A percentile compares a stretch with the other conserved stretches of the same genome.
phyloP scores from a whole-genome alignment of 2,113 vertebrate species.

The Eulemur macaco region DNA sequence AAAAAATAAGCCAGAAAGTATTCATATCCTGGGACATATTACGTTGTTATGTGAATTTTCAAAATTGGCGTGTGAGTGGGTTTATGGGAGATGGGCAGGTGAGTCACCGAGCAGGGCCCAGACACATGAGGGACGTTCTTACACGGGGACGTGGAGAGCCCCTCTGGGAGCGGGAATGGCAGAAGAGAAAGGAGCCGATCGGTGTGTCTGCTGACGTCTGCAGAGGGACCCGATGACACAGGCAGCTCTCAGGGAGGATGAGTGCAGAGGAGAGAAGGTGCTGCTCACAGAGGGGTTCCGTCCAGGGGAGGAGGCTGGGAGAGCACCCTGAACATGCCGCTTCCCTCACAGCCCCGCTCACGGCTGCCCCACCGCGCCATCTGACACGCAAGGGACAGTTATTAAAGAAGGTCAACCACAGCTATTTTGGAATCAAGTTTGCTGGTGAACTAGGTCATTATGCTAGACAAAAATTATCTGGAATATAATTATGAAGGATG shows the following conservation, averaged over 20 bases:
- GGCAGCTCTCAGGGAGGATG: background rate
- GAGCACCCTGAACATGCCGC: fast-evolving
- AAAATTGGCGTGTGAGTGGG: background rate
- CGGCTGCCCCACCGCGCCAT: background rate
- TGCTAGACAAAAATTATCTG: background rate
- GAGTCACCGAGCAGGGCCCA: background rate
- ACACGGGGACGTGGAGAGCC: background rate
- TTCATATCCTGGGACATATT: background rate
- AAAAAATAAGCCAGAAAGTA: background rate
- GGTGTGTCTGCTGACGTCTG: background rate
- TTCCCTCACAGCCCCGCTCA: background rate
- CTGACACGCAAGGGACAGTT: background rate
- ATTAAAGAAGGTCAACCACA: background rate
- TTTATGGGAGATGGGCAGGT: background rate
- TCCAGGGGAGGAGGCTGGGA: background rate
- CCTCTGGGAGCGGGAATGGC: background rate
- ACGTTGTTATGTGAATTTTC: background rate
- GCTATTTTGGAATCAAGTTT: background rate
- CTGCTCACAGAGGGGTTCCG: background rate
- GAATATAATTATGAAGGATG: background rate
- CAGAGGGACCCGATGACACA: background rate
- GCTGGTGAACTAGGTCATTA: background rate
- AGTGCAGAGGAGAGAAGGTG: background rate
- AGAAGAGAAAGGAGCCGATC: background rate
- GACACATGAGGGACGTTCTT: background rate